phyloP scores from a whole-genome alignment of 1,140 invertebrate species.

The Glossosoma conforme region DNA sequence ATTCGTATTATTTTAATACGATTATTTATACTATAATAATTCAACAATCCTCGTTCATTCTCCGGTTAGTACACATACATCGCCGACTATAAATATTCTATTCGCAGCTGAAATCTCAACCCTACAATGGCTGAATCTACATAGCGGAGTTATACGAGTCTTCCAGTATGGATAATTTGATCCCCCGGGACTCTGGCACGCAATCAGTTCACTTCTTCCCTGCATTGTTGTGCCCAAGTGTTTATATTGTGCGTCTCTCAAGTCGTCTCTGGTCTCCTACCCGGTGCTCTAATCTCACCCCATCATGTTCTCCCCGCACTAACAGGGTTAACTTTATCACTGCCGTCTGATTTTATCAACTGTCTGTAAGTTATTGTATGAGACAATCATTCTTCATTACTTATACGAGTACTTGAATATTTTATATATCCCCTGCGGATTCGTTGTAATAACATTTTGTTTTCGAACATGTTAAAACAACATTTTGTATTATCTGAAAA shows the following conservation, averaged over 20 bases:
- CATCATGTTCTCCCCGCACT: not conserved
- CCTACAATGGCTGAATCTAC: not conserved
- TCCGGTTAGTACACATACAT: not conserved
- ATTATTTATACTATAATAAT: too few species aligned
- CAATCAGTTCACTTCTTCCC: constrained; percentile 20
- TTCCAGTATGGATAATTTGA: constrained; percentile 17
- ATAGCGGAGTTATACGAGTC: not conserved
- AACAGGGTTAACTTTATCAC: not conserved
- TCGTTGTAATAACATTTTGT: too few species aligned
- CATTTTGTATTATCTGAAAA: too few species aligned
- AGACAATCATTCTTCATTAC: too few species aligned
- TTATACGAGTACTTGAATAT: too few species aligned
- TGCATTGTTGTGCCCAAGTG: constrained; percentile 18
- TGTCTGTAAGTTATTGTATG: not conserved
- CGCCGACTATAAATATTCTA: not conserved
- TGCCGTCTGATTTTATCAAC: not conserved
- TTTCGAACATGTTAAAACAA: too few species aligned
- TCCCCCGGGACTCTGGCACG: constrained; percentile 11
- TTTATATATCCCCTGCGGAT: too few species aligned
- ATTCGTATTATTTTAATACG: too few species aligned
- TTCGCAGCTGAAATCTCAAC: too few species aligned
- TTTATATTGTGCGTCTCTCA: constrained; percentile 15
- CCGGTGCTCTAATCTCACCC: too few species aligned
- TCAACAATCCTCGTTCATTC: too few species aligned
- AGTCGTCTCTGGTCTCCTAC: too few species aligned